Evolutionary conservation across 2,113 vertebrate genomes (phyloP), one percentile per base, ranked within the genome.

Genomic region (Gallinago jamesoni): DNA sequence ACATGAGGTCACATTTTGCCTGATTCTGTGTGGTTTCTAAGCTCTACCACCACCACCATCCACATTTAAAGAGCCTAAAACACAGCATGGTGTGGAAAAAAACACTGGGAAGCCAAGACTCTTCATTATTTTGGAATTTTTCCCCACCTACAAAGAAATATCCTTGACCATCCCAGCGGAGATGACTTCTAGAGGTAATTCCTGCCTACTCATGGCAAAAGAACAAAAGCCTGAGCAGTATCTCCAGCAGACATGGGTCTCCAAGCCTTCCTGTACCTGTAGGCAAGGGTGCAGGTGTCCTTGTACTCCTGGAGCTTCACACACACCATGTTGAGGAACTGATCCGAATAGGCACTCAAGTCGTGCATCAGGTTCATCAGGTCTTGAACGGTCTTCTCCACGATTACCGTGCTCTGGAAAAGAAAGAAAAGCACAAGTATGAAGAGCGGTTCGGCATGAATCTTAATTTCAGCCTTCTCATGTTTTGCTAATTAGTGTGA

Each of bases 231-330:
- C 21, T 4, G 35, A 37, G 63, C 43, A 39, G 37, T 2, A 30
- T 12, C 19, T 50, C 57, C 43, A 74, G 27, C 50, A 33, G 0
- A 9, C 17, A 8, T 0, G 0, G 10, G 5, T 10, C 77, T 43
- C 50, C 30, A 27, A 63, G 60, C 13, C 39, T 57, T 41, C 30
- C 35, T n/a, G 10, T 98, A 99, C 99, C 99, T 99, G 99, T 99
- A 99, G 81, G 99, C 99, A 3, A 98, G 89, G 68, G 98, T 98
- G 97, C 99, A 99, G 94, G 99, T 99, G 82, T 99, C 99, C 97
- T 99, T 99, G 98, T 99, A 99, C 70, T 99, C 99, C 93, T 99
- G 99, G 9, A 99, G 99, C 72, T 99, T 99, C 97, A 99, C 99
- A 2, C 99, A 99, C 62, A 99, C 99, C 99, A 99, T 99, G 98